Evolutionary conservation across 2,888 invertebrate genomes (phyloP), one percentile per base, ranked within the genome.

Genomic region (Quadriops clusia): DNA sequence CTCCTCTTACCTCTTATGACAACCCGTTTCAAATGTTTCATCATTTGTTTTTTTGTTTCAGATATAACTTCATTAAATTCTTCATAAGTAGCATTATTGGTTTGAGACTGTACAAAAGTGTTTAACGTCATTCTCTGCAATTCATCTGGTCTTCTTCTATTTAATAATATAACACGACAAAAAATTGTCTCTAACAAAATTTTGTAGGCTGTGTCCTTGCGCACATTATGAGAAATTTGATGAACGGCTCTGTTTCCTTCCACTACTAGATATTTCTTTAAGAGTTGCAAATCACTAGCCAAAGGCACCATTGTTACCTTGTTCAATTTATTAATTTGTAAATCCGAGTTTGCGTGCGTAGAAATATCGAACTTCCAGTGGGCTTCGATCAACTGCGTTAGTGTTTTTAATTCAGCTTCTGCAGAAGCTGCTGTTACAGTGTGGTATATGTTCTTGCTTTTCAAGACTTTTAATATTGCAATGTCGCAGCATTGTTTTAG

Each of bases 311-410:
- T 16, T 10, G 37, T 35, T 9, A 40, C 17, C 23, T 41, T 38
- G n/a, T 40, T 41, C 36, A 36, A 39, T 26, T 26, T 26, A 26
- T 26, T 26, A n/a, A 15, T 15, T 30, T 18, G 25, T 5, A 27
- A 18, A 21, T 45, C 40, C 23, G 26, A 34, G 5, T 34, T 36
- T 4, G 36, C 34, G 21, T 40, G 36, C 12, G 30, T 38, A 9
- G 30, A 38, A n/a, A 37, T 17, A n/a, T 41, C 42, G 27, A 23
- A 40, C 23, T 22, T 36, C 43, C 38, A 39, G 21, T 42, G 13
- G 6, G 13, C 13, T 27, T 29, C 32, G 25, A 43, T 31, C 2
- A 45, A 17, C 20, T 43, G 38, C 27, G 40, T 43, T 23, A 43
- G 17, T 11, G 32, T 39, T 38, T 36, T 39, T 7, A 45, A 20